These are phyloP conservation scores for Oxytorus armatus DNA, from an alignment of 2,888 invertebrate genomes.

Conservation along the genomic window DNA sequence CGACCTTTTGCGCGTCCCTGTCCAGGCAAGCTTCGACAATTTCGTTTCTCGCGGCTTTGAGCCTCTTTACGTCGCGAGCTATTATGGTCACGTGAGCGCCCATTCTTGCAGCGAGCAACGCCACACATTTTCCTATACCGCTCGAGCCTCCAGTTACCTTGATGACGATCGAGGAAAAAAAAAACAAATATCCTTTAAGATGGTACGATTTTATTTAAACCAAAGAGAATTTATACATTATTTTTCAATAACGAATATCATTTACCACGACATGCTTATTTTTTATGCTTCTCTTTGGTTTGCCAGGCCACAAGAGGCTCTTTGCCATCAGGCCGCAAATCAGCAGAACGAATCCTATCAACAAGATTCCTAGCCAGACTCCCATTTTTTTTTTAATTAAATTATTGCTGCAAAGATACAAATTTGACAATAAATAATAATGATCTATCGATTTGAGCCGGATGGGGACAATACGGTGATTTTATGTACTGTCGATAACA, in stretches of 20 bases:
- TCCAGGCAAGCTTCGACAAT: slow-evolving; percentile 85
- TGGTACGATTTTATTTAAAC: slow-evolving; percentile 1
- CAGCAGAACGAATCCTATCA: slow-evolving; percentile 57
- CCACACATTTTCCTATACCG: slow-evolving; percentile 96
- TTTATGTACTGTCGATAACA: slow-evolving; percentile 29
- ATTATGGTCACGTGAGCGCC: slow-evolving; percentile 97
- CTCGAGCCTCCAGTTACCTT: slow-evolving; percentile 97
- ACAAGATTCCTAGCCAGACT: slow-evolving; percentile 48
- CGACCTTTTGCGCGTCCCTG: slow-evolving; percentile 86
- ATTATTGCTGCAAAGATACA: slow-evolving; percentile 27
- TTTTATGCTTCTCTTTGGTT: slow-evolving; percentile 53
- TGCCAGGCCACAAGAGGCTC: slow-evolving; percentile 51
- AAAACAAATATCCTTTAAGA: neutral
- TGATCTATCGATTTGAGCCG: neutral
- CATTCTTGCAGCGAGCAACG: slow-evolving; percentile 90
- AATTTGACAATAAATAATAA: neutral
- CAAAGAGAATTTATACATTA: neutral
- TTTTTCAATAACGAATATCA: slow-evolving; percentile 1
- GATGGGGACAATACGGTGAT: too few species aligned
- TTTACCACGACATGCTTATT: slow-evolving; percentile 74
- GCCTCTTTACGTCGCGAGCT: slow-evolving; percentile 91
- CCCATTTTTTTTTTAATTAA: slow-evolving; percentile 51
- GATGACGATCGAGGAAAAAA: neutral
- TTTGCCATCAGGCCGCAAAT: slow-evolving; percentile 54
- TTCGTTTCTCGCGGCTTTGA: slow-evolving; percentile 88